Percentiles rank a stretch among this genome's conserved stretches.
These are phyloP conservation scores for Nothobranchius furzeri DNA, from an alignment of 2,113 vertebrate species.

Conservation along the genomic window DNA sequence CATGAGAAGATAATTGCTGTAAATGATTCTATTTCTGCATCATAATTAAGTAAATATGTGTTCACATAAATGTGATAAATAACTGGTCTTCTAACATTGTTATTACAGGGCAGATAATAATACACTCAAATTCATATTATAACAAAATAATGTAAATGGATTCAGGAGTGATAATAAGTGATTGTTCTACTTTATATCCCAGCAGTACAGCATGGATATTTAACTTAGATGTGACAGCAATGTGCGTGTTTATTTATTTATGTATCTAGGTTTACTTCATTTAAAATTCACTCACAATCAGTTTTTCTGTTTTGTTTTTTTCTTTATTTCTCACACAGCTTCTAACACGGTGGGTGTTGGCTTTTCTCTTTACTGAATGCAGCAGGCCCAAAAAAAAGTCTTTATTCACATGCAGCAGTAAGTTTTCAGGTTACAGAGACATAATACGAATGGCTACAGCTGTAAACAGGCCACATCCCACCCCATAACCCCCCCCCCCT, in stretches of 20 bases:
- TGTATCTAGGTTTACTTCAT: not conserved
- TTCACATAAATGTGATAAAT: no score
- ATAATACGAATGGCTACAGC: slow-evolving; percentile 47
- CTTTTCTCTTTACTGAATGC: slow-evolving; percentile 61
- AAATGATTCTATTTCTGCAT: no score
- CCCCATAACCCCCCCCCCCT: not conserved
- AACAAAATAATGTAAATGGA: no score
- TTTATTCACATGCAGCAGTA: slow-evolving; percentile 80
- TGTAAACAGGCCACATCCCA: slow-evolving; percentile 25
- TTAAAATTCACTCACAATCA: slow-evolving; percentile 17
- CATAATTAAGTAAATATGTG: no score
- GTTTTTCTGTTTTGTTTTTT: slow-evolving; percentile 3
- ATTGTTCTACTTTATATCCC: no score
- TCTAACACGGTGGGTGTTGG: slow-evolving; percentile 40
- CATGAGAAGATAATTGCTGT: no score
- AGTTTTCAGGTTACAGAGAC: slow-evolving; percentile 71
- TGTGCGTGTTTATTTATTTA: not conserved
- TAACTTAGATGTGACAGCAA: no score
- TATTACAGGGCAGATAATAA: no score
- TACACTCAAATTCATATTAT: no score
- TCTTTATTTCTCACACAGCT: slow-evolving; percentile 63
- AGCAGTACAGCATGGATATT: no score
- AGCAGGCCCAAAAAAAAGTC: slow-evolving; percentile 67
- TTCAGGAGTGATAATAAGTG: no score
- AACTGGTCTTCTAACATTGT: no score